phyloP scores from a whole-genome alignment of 2,888 invertebrate genomes.

The Eristalis arbustorum region DNA sequence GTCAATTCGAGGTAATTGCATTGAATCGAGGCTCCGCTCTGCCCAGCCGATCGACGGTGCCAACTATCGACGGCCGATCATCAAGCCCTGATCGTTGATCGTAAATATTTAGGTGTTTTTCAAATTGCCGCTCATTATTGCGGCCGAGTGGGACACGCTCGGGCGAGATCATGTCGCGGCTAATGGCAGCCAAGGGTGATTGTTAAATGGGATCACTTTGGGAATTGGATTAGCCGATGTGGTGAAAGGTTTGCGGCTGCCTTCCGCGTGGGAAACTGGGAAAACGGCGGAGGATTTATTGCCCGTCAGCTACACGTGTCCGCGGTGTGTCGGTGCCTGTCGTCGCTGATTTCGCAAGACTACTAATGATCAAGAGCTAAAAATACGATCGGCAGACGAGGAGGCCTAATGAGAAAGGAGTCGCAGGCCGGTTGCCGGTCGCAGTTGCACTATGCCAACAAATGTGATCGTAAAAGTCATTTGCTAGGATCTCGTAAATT shows the following conservation, averaged over 20 bases:
- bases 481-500: conserved; percentile 51
- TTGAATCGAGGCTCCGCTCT: conserved; percentile 7
- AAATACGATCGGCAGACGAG: neutral
- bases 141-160: conserved; percentile 57
- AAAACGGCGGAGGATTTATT: conserved; percentile 39
- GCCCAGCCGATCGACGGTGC: conserved; percentile 63
- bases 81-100: conserved; percentile 69
- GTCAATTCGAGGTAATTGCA: conserved; percentile 58
- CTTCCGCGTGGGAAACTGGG: conserved; percentile 65
- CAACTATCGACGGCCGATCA: conserved; percentile 19
- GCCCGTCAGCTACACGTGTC: conserved; percentile 10
- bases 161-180: conserved; percentile 52
- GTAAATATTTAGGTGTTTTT: conserved; percentile 77
- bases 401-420: neutral
- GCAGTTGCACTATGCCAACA: conserved; percentile 11
- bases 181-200: conserved; percentile 55
- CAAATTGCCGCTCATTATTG: conserved; percentile 78
- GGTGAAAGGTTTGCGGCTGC: conserved; percentile 59
- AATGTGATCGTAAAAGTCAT: conserved; percentile 47
- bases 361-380: conserved; percentile 18
- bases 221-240: conserved; percentile 60
- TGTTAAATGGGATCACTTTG: conserved; percentile 62
- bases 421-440: neutral
- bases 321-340: neutral
- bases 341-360: neutral